phyloP scores from a whole-genome alignment of 1,140 invertebrate species.

The Drosophila navojoa region DNA sequence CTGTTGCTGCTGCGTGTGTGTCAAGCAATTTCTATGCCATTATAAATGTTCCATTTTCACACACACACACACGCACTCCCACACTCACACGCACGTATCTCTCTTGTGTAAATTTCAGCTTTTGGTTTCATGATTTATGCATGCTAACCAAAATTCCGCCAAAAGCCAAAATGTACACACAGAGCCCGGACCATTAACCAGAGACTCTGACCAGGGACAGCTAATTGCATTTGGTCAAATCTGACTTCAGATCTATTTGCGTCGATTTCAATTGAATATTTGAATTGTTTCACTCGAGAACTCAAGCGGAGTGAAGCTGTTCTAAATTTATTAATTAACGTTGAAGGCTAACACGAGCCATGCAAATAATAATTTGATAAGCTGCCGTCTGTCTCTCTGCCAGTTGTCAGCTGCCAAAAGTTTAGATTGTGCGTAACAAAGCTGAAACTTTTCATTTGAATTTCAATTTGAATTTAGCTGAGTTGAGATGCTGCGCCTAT shows the following conservation, averaged over 20 bases:
- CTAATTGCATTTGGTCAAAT: slow-evolving; percentile 70
- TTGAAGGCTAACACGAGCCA: too few relatives aligned
- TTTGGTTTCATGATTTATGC: slow-evolving; percentile 74
- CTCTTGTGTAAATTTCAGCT: slow-evolving; percentile 50
- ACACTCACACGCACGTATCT: too few relatives aligned
- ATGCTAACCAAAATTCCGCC: slow-evolving; percentile 36
- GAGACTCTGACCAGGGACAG: slow-evolving; percentile 5
- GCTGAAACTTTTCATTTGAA: too few relatives aligned
- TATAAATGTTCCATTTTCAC: slow-evolving; percentile 56
- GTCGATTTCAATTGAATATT: slow-evolving; percentile 17
- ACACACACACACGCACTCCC: not conserved
- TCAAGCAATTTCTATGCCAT: slow-evolving; percentile 71
- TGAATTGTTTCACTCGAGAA: not conserved
- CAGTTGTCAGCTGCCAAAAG: too few relatives aligned
- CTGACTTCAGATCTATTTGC: slow-evolving; percentile 37
- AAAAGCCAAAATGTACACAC: slow-evolving; percentile 46
- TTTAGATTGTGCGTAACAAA: too few relatives aligned
- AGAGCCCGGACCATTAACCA: slow-evolving; percentile 5
- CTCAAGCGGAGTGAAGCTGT: not conserved
- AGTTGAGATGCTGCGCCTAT: too few relatives aligned
- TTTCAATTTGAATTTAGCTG: too few relatives aligned
- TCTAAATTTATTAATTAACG: too few relatives aligned
- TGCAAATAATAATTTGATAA: too few relatives aligned
- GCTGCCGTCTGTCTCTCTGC: too few relatives aligned
- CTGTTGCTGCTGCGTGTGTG: slow-evolving; percentile 21